Evolutionary conservation across 1,140 invertebrate species (phyloP).

Genomic region (Gryllus bimaculatus): DNA sequence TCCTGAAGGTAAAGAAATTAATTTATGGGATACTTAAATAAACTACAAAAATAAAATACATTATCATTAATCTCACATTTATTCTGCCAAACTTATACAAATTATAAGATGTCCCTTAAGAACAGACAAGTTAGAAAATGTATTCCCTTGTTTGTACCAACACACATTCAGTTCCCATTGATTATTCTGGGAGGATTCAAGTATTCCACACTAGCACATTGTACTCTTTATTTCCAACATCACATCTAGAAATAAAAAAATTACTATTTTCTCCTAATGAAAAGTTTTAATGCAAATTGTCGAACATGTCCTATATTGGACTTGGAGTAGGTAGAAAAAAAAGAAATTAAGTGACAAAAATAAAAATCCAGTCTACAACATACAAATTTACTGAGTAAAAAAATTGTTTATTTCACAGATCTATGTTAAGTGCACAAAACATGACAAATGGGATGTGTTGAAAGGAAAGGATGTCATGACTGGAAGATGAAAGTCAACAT

Average conservation of each 20-base stretch:
- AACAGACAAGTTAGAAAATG: background rate
- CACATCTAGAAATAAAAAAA: background rate
- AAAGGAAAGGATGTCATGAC: background rate
- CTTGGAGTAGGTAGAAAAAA: background rate
- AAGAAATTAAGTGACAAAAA: background rate
- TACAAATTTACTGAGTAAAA: slow-evolving; percentile 14
- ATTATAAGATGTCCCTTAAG: background rate
- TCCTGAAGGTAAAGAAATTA: background rate
- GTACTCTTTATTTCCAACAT: background rate
- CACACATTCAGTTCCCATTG: background rate
- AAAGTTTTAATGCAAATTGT: background rate
- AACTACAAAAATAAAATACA: background rate
- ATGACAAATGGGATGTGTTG: background rate
- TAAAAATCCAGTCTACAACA: background rate
- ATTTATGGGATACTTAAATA: background rate
- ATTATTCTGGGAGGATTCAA: background rate
- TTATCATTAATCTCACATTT: background rate
- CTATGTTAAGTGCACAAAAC: background rate
- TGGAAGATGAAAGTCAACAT: slow-evolving; percentile 5
- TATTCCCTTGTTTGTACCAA: background rate
- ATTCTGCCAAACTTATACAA: background rate
- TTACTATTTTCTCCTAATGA: background rate
- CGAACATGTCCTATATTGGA: background rate
- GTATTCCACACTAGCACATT: background rate
- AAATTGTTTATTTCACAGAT: slow-evolving; percentile 15